Conservation (phyloP, 2,797 vertebrate genomes). For the Alectoris magna region DNA sequence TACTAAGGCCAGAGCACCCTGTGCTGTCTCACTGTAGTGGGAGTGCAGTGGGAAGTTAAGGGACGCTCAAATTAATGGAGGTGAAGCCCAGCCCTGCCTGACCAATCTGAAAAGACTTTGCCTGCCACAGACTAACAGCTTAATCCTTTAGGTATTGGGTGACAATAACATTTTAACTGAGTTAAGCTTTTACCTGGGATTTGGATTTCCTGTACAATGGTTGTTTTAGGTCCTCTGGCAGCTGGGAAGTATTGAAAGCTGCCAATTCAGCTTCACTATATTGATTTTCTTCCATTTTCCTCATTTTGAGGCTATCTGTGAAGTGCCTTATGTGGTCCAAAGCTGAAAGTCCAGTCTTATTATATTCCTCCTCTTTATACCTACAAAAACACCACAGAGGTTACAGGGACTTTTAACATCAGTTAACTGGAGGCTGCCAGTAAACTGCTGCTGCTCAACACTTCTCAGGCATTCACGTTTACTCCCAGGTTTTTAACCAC, state of each 20-base stretch:
- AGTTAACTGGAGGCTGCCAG: neutral
- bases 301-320: constrained; percentile 91
- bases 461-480: neutral
- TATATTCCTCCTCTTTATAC: constrained; percentile 91
- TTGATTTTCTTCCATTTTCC: constrained; percentile 93
- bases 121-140: neutral
- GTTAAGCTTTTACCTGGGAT: constrained; percentile 90
- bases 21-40: neutral
- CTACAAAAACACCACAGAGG: constrained; percentile 73
- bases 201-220: constrained; percentile 98
- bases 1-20: neutral
- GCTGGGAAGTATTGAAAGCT: constrained; percentile 87
- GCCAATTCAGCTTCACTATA: constrained; percentile 88
- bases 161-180: constrained; percentile 28
- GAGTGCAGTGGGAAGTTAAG: neutral
- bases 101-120: neutral
- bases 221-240: constrained; percentile 93
- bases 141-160: neutral
- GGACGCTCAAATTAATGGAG: neutral
- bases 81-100: neutral
- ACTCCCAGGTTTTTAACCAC: neutral
- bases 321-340: constrained; percentile 97
- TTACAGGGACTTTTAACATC: neutral
- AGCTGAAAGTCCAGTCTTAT: constrained; percentile 90
- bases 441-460: neutral